A percentile compares a stretch with the other conserved stretches of the same genome.
These are phyloP conservation scores for Zootoca vivipara DNA, from an alignment of 2,113 vertebrate species.

Conservation along the genomic window DNA sequence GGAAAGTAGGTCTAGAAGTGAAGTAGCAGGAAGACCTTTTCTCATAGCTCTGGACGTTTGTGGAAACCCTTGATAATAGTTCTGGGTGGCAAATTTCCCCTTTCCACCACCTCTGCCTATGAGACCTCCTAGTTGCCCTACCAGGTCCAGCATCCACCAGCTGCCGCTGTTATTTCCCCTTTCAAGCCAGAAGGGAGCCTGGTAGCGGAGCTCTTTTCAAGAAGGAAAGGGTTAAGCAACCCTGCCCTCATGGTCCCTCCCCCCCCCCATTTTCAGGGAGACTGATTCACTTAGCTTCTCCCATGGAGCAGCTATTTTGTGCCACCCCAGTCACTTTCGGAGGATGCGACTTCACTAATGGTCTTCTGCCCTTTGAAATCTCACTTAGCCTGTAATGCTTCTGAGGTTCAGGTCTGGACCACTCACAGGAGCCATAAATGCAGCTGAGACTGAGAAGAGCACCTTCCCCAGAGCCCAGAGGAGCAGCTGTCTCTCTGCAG, in stretches of 20 bases:
- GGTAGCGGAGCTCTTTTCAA: neutral
- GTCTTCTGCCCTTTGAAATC: neutral
- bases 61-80: too few relatives aligned
- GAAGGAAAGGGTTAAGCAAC: neutral
- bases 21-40: too few relatives aligned
- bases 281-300: too few relatives aligned
- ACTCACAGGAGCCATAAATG: constrained; percentile 52
- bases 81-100: too few relatives aligned
- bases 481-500: constrained; percentile 19
- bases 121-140: too few relatives aligned
- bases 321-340: neutral
- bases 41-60: too few relatives aligned
- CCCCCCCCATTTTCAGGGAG: neutral
- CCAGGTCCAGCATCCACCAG: too few relatives aligned
- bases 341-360: neutral
- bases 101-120: too few relatives aligned
- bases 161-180: too few relatives aligned
- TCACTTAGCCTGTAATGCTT: neutral
- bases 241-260: neutral
- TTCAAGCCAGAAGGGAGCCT: neutral
- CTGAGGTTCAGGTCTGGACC: constrained; percentile 22
- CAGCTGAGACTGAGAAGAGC: constrained; percentile 59
- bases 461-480: constrained; percentile 14
- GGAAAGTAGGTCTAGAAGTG: too few relatives aligned
- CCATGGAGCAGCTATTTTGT: neutral